Evolutionary conservation across 2,113 vertebrate genomes (phyloP).

Genomic region (Nothobranchius kuhntae): DNA sequence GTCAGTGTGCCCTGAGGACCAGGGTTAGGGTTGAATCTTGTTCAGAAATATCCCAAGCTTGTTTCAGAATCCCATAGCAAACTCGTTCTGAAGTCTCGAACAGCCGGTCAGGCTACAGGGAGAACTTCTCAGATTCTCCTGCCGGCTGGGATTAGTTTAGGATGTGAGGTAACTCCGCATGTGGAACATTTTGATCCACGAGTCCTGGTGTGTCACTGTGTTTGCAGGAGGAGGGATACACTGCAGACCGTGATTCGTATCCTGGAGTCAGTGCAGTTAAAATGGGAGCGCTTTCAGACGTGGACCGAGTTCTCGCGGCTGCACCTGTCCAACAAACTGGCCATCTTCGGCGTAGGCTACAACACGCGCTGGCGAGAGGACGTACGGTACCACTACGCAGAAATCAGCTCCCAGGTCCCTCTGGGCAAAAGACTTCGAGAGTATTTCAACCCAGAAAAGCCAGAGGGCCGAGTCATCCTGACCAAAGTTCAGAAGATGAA

Average conservation of each 20-base stretch:
- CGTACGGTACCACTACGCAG: constrained; percentile 94
- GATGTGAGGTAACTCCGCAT: not conserved
- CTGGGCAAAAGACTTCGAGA: constrained; percentile 94
- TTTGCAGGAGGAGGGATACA: constrained; percentile 75
- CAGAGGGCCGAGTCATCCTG: constrained; percentile 92
- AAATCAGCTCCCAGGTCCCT: constrained; percentile 97
- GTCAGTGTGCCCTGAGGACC: too few species aligned
- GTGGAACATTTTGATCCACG: not conserved
- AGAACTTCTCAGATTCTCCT: too few species aligned
- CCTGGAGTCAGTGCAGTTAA: constrained; percentile 93
- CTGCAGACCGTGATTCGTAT: constrained; percentile 96
- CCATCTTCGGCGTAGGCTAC: constrained; percentile 96
- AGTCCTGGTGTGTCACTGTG: too few species aligned
- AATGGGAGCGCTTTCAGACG: constrained; percentile 98
- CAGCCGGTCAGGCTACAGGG: too few species aligned
- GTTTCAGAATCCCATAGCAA: too few species aligned
- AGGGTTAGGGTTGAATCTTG: too few species aligned
- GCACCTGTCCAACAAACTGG: constrained; percentile 97
- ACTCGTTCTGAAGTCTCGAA: too few species aligned
- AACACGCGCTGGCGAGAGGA: constrained; percentile 97
- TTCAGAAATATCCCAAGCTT: too few species aligned
- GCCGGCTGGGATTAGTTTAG: too few species aligned
- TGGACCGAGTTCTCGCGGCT: constrained; percentile 97
- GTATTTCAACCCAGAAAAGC: constrained; percentile 97
- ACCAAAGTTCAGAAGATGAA: constrained; percentile 99